Percentiles rank a stretch among this genome's conserved stretches.
These are phyloP conservation scores for Neosalanx taihuensis DNA, from an alignment of 2,797 vertebrate genomes.

Conservation along the genomic window DNA sequence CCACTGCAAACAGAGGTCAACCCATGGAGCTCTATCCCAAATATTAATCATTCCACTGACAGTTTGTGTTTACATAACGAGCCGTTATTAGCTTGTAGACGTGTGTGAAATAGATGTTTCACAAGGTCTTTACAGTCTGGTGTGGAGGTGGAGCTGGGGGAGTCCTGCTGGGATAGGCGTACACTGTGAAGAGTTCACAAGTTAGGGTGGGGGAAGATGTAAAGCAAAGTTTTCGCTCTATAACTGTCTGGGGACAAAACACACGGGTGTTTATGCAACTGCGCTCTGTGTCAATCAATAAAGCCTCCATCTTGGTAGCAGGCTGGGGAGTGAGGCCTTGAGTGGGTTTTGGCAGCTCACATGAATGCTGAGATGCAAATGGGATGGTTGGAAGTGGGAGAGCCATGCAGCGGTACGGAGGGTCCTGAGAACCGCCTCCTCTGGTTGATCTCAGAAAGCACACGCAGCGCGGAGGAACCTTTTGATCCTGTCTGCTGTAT, in stretches of 20 bases:
- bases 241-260: constrained; percentile 44
- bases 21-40: not conserved
- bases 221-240: constrained; percentile 58
- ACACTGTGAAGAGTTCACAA: constrained; percentile 24
- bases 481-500: not conserved
- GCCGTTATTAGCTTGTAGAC: not conserved
- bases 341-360: constrained; percentile 46
- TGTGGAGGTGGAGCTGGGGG: constrained; percentile 20
- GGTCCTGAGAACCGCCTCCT: no score
- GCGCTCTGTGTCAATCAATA: constrained; percentile 64
- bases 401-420: not conserved
- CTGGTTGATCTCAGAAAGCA: no score
- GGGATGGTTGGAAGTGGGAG: not conserved
- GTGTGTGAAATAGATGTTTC: not conserved
- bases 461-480: not conserved
- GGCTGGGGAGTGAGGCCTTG: constrained; percentile 45
- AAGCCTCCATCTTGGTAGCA: constrained; percentile 55
- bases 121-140: constrained; percentile 35
- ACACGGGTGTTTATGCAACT: constrained; percentile 62
- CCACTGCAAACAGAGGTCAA: not conserved
- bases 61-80: not conserved
- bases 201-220: constrained; percentile 52
- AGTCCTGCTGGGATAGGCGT: not conserved
- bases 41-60: not conserved
- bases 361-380: constrained; percentile 56